Evolutionary conservation across 2,888 invertebrate species (phyloP).

Genomic region (Physocephala rufipes): DNA sequence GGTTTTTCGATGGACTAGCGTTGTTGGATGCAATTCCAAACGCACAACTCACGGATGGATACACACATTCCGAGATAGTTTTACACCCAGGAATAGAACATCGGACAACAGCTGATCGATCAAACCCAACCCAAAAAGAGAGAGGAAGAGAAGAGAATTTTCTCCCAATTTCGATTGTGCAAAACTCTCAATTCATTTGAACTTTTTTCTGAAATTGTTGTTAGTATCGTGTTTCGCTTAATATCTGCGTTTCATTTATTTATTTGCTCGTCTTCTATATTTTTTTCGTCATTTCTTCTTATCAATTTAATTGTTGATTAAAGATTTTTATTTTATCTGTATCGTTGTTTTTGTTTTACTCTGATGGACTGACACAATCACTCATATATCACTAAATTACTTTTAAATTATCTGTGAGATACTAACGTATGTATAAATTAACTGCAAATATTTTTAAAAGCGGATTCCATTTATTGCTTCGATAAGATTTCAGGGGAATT

Average conservation of each 20-base stretch:
- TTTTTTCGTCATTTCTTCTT: conserved; percentile 1
- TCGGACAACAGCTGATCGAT: conserved; percentile 9
- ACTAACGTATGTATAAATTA: not conserved
- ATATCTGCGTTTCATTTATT: not conserved
- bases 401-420: conserved; percentile 19
- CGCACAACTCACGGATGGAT: not conserved
- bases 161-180: not conserved
- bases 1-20: not conserved
- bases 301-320: conserved; percentile 21
- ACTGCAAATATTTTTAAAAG: not conserved
- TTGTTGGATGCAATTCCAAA: conserved; percentile 21
- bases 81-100: not conserved
- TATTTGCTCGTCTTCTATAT: not conserved
- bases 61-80: not conserved
- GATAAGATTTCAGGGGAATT: no score
- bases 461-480: no score
- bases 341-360: not conserved
- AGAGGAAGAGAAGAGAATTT: not conserved
- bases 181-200: no score
- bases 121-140: not conserved
- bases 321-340: not conserved
- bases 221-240: not conserved
- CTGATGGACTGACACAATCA: no score
- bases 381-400: not conserved
- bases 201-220: not conserved